Percentiles rank a stretch among this genome's conserved stretches.
Conservation (phyloP, 1,140 invertebrate genomes). For the Danaus melanippus region DNA sequence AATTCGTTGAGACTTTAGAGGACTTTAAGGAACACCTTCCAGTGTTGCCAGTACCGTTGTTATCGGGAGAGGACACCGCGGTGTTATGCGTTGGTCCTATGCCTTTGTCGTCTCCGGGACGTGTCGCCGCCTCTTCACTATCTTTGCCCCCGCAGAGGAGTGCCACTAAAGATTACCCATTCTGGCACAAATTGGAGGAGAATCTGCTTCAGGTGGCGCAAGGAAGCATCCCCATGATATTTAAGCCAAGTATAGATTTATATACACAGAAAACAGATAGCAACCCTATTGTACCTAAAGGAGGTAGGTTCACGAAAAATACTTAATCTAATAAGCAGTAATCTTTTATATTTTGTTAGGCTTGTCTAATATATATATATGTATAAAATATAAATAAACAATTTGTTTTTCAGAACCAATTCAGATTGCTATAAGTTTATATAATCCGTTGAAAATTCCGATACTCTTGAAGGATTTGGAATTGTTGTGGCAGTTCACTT, state of each 20-base stretch:
- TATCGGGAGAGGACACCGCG: slow-evolving; percentile 78
- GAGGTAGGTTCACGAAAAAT: slow-evolving; percentile 63
- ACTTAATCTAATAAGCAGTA: too few species aligned
- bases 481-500: slow-evolving; percentile 84
- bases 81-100: slow-evolving; percentile 75
- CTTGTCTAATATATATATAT: slow-evolving; percentile 4
- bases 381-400: slow-evolving; percentile 11
- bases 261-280: slow-evolving; percentile 79
- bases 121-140: slow-evolving; percentile 55
- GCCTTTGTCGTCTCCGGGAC: slow-evolving; percentile 63
- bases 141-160: slow-evolving; percentile 30
- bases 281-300: slow-evolving; percentile 80
- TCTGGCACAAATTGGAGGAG: slow-evolving; percentile 85
- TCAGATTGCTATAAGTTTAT: slow-evolving; percentile 81
- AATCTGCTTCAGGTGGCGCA: slow-evolving; percentile 80
- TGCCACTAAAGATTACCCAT: slow-evolving; percentile 36
- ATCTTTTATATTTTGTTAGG: too few species aligned
- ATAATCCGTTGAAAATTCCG: slow-evolving; percentile 86
- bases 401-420: slow-evolving; percentile 80
- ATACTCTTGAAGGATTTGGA: slow-evolving; percentile 81
- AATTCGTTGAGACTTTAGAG: slow-evolving; percentile 70
- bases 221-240: slow-evolving; percentile 80
- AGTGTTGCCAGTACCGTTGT: slow-evolving; percentile 78
- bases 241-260: slow-evolving; percentile 82
- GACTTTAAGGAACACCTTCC: slow-evolving; percentile 69